Base-by-base conservation (phyloP, 2,113 vertebrate genomes). In the Synchiropus splendidus region DNA sequence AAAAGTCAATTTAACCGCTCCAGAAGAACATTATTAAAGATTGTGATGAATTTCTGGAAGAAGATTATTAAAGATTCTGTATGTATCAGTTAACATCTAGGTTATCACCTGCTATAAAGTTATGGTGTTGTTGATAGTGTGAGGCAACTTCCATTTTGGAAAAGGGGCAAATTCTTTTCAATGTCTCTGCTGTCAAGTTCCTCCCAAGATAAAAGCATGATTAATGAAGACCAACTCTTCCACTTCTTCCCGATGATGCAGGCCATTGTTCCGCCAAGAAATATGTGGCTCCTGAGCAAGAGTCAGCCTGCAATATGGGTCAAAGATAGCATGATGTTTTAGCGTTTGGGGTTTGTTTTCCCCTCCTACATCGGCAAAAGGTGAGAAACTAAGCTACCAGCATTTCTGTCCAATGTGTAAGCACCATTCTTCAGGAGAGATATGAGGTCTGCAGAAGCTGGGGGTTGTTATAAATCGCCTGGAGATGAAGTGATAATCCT, bases 301-400 rank as follows among this genome's bases (percentile, higher is more conserved):
- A 70, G 64, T 64, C 64, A 61, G 74, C 83, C 79, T 79, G 78
- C 80, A 81, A 33, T 64, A 51, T 75, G 78, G 74, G 77, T 50
- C 62, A 64, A 53, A 74, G 80, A 86, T 81, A 83, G 79, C 42
- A 51, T 4, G 44, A 60, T 75, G 53, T 79, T 78, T 71, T 47
- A 67, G 61, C 72, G 64, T 79, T 72, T 73, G 44, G 39, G 3
- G 18, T 16, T 58, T 67, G 62, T 39, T 35, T 18, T 39, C 27
- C 44, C 54, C 65, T 72, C 58, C 56, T 61, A 58, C 64, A 71
- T 70, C 43, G 53, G 59, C 60, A 73, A 65, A 83, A 77, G 83
- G 82, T 88, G 86, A 83, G 83, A 87, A 87, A 83, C 75, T 64
- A 9, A 62, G 60, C 80, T 80, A 84, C 84, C 85, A 83, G 84